These are phyloP conservation scores for Callyntrura sp. DNA, from an alignment of 2,888 invertebrate species.

Conservation along the genomic window DNA sequence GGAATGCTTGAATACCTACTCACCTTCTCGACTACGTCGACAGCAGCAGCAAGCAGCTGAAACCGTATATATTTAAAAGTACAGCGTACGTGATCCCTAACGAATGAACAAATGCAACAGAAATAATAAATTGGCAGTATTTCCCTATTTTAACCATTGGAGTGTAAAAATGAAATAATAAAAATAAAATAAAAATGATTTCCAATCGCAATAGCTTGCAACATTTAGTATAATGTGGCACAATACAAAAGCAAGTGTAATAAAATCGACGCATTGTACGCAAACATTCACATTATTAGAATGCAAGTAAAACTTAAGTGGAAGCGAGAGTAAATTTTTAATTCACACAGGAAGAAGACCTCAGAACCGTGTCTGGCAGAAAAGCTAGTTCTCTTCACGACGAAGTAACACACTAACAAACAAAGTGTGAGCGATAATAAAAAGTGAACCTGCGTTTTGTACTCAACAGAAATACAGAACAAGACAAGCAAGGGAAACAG, in stretches of 20 bases:
- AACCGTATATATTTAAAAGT: constrained; percentile 1
- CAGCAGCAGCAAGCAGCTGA: constrained; percentile 10
- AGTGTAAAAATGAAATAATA: background rate
- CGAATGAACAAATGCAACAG: constrained; percentile 46
- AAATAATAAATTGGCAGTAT: constrained; percentile 38
- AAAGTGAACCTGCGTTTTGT: background rate
- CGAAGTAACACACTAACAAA: constrained; percentile 19
- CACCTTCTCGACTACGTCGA: constrained; percentile 21
- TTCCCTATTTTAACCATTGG: background rate
- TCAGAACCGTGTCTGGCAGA: background rate
- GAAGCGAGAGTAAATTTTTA: constrained; percentile 3
- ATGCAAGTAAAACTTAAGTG: constrained; percentile 33
- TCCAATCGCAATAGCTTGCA: background rate
- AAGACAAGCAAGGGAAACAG: constrained; percentile 24
- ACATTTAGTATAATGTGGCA: background rate
- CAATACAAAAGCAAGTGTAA: constrained; percentile 19
- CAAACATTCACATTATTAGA: constrained; percentile 43
- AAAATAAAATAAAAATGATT: constrained; percentile 26
- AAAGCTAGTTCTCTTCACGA: background rate
- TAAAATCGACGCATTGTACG: constrained; percentile 27
- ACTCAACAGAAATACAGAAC: background rate
- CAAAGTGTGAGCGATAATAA: constrained; percentile 27
- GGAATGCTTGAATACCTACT: constrained; percentile 36
- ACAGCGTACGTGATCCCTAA: background rate
- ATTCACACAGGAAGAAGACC: constrained; percentile 46